phyloP scores from a whole-genome alignment of 1,140 invertebrate species.

The Hylaeus anthracinus region DNA sequence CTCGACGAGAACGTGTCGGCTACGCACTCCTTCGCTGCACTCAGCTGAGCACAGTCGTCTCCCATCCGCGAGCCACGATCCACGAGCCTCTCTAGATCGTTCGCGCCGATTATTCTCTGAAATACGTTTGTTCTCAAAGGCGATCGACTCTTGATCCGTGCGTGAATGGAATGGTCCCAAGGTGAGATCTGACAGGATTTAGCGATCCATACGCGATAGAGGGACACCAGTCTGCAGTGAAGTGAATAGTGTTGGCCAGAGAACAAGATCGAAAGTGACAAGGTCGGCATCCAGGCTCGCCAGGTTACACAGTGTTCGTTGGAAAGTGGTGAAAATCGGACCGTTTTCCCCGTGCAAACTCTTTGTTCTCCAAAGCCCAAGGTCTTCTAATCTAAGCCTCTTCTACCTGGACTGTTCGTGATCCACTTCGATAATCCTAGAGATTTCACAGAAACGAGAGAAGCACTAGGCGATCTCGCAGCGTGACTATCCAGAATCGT shows the following conservation, averaged over 20 bases:
- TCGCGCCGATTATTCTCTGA: neutral
- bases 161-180: no score
- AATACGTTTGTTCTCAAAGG: neutral
- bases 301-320: slow-evolving; percentile 21
- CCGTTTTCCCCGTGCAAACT: slow-evolving; percentile 18
- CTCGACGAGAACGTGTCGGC: slow-evolving; percentile 70
- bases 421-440: neutral
- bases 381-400: neutral
- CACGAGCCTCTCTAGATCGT: neutral
- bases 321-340: slow-evolving; percentile 66
- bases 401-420: neutral
- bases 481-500: neutral
- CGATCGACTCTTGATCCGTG: neutral
- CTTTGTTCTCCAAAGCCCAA: slow-evolving; percentile 14
- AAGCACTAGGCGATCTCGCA: neutral
- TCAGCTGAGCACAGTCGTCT: slow-evolving; percentile 64
- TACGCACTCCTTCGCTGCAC: slow-evolving; percentile 74
- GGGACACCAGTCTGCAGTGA: slow-evolving; percentile 10
- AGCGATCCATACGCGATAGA: no score
- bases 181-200: no score
- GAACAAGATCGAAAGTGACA: slow-evolving; percentile 37
- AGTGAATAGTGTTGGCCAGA: slow-evolving; percentile 47
- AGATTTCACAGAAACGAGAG: neutral
- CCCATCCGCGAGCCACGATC: slow-evolving; percentile 32
- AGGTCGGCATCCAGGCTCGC: neutral